A percentile compares a stretch with the other conserved stretches of the same genome.
Conservation (phyloP, 1,140 invertebrate species). For the Pectinophora gossypiella region DNA sequence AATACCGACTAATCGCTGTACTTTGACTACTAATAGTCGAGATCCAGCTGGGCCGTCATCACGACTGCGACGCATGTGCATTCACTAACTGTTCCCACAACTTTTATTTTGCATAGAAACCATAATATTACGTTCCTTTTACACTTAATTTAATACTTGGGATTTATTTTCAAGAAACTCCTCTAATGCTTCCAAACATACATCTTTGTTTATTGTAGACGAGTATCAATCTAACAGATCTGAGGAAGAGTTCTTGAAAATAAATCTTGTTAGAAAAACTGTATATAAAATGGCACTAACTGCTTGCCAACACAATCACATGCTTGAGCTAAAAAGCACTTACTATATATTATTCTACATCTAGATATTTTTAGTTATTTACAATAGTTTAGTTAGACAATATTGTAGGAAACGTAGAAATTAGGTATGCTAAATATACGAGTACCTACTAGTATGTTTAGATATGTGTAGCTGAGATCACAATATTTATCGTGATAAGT, state of each 20-base stretch:
- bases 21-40: constrained; percentile 54
- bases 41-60: constrained; percentile 48
- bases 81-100: background rate
- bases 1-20: constrained; percentile 67
- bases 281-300: constrained; percentile 52
- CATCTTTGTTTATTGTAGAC: background rate
- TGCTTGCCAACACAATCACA: constrained; percentile 54
- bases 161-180: background rate
- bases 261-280: background rate
- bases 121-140: background rate
- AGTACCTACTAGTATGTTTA: too few species aligned
- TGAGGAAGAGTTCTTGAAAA: background rate
- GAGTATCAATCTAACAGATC: too few species aligned
- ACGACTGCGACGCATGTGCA: too few species aligned
- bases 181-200: background rate
- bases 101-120: constrained; percentile 1
- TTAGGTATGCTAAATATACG: too few species aligned
- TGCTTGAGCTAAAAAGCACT: constrained; percentile 45
- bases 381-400: too few species aligned
- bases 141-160: background rate
- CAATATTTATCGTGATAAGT: too few species aligned
- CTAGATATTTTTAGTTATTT: too few species aligned
- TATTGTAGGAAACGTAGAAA: too few species aligned
- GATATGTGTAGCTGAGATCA: too few species aligned
- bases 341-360: too few species aligned